A percentile compares a stretch with the other conserved stretches of the same genome.
These are phyloP conservation scores for Heterodera carotae DNA, from an alignment of 1,140 invertebrate species.

Conservation along the genomic window DNA sequence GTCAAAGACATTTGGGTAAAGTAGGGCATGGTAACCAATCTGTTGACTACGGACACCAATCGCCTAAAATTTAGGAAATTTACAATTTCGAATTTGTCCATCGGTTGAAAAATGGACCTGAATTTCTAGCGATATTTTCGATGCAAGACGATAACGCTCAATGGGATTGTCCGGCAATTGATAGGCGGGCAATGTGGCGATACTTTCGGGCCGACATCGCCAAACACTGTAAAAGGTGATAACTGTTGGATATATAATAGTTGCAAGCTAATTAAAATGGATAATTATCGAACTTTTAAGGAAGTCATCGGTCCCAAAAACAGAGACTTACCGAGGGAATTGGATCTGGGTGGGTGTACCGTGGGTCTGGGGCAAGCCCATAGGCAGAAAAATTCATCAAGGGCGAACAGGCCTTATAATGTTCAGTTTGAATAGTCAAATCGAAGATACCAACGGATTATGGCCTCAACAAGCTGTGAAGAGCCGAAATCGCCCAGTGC, in stretches of 20 bases:
- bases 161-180: slow-evolving; percentile 37
- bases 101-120: slow-evolving; percentile 19
- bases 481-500: slow-evolving; percentile 9
- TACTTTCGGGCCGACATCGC: slow-evolving; percentile 30
- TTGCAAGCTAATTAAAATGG: too few species aligned
- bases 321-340: too few species aligned
- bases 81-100: slow-evolving; percentile 11
- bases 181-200: slow-evolving; percentile 24
- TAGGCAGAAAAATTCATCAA: too few species aligned
- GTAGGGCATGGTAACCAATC: slow-evolving; percentile 39
- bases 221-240: slow-evolving; percentile 26
- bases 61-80: slow-evolving; percentile 29
- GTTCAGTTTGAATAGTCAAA: slow-evolving; percentile 10
- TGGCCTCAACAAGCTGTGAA: slow-evolving; percentile 35
- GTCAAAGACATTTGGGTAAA: slow-evolving; percentile 42
- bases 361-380: too few species aligned
- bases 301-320: too few species aligned
- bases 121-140: slow-evolving; percentile 25
- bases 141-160: slow-evolving; percentile 35
- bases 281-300: background rate
- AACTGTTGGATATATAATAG: background rate
- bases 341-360: too few species aligned
- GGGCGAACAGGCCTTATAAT: too few species aligned
- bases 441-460: slow-evolving; percentile 34
- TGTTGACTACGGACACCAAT: slow-evolving; percentile 36